Evolutionary conservation across 1,140 invertebrate genomes (phyloP), one percentile per base, ranked within the genome.

Genomic region (Neuroterus valhalla): DNA sequence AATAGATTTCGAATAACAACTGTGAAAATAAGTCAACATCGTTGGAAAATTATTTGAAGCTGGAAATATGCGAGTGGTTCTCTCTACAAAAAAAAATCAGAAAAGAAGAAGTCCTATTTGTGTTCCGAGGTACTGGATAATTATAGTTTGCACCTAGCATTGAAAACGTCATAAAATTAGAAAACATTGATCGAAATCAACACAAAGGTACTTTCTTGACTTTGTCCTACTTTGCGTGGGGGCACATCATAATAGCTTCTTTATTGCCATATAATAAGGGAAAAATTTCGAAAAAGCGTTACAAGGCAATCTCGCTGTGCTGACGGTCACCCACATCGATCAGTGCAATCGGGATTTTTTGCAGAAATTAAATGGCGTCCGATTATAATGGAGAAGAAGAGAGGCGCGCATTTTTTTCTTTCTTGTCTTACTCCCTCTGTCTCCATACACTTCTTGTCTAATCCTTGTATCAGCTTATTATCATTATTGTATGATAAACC

Each of bases 401-500:
- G 50, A 55, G n/a, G 48, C 48, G 52, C 21, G 52, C 21, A 21
- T 21, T 55, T 21, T 26, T 55, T 55, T 62, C 55, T 62, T 6
- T 15, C 12, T 1, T 62, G 55, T 62, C 55, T 26, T 23, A 62
- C 55, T 23, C 31, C 55, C 31, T 62, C 31, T 62, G 10, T 38
- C 6, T 11, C 19, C 62, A 67, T 17, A 70, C 45, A 62, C n/a
- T 62, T 31, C 55, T 62, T n/a, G n/a, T 62, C 38, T 74, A 71
- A 70, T 78, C 75, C 68, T 68, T 55, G 55, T 71, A 69, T 75
- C 71, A 76, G 78, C 82, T 81, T 82, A 83, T 85, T 82, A 83
- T 85, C 81, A 85, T 84, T 83, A 85, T 82, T 82, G 81, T 75
- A 68, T 75, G 81, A 85, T 84, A 84, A 83, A 80, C 23, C 55